Percentiles rank a stretch among this genome's conserved stretches.
Conservation (phyloP, 2,113 vertebrate genomes). For the Nansenia antarctica region DNA sequence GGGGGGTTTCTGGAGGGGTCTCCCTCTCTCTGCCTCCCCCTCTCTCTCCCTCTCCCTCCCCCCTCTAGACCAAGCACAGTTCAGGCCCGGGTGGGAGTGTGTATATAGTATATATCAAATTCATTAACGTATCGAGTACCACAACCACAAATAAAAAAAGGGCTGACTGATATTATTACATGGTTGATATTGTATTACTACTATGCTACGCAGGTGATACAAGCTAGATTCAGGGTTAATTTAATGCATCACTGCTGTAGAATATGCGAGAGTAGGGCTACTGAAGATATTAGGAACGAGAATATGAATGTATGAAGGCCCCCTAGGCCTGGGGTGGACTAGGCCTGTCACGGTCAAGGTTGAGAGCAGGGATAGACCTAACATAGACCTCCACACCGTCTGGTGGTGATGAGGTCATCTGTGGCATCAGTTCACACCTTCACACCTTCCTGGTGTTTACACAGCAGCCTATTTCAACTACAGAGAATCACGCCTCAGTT, state of each 20-base stretch:
- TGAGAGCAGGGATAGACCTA: no score
- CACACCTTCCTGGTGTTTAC: not conserved
- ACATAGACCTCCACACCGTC: not conserved
- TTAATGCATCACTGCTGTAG: no score
- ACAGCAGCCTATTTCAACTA: not conserved
- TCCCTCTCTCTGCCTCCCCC: no score
- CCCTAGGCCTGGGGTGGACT: not conserved
- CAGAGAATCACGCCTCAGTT: not conserved
- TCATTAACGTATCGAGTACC: not conserved
- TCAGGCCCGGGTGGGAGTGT: no score
- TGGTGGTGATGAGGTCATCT: not conserved
- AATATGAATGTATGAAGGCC: not conserved
- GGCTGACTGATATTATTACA: not conserved
- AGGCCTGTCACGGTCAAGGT: not conserved
- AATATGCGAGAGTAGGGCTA: not conserved
- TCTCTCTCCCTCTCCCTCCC: no score
- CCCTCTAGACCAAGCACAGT: no score
- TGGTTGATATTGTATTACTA: no score
- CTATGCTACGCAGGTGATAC: not conserved
- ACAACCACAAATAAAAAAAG: not conserved
- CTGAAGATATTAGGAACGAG: not conserved
- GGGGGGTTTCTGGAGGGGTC: no score
- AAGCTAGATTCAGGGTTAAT: not conserved
- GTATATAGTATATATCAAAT: not conserved
- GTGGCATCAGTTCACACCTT: not conserved